Evolutionary conservation across 1,140 invertebrate species (phyloP), one percentile per base, ranked within the genome.

Genomic region (Bombus picipes): DNA sequence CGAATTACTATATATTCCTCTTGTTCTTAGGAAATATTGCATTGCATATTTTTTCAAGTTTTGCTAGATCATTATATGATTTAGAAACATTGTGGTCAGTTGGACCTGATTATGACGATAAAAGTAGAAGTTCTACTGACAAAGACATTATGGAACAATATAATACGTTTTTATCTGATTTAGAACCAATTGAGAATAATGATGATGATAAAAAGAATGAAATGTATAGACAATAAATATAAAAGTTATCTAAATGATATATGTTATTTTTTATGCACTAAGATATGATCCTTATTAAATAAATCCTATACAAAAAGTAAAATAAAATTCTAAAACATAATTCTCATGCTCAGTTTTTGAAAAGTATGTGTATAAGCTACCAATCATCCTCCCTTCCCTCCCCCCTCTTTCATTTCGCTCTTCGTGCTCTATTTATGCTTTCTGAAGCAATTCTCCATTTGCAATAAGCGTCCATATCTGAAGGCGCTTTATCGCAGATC

Each of bases 1-100:
- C 78, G n/a, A 81, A 87, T 87, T 72, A 75, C 79, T 81, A 79
- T 83, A 88, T 13, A 53, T 85, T 82, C 32, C 41, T 53, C 90
- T 88, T 87, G 90, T 91, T 70, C 94, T 96, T 92, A 98, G 97
- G 97, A 78, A 99, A 99, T 93, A 99, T 99, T 88, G 97, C 97
- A 4, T 92, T 99, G n/a, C 98, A 99, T 92, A 96, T 99, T 87
- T 98, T 99, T 94, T 97, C 96, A 43, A 93, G 96, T 10, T 95
- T 97, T 91, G 95, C 96, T 13, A 96, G 98, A 90, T 93, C 96
- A 87, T 92, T 95, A 68, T 99, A 98, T 94, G 98, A 99, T 95
- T 95, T 99, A 81, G 98, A 99, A 95, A 97, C 97, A 13, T 94
- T 99, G 37, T 99, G 98, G 98, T 96, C 97, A 72, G 96, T 99